Conservation (phyloP, 2,888 invertebrate species). For the Nomada hirtipes region DNA sequence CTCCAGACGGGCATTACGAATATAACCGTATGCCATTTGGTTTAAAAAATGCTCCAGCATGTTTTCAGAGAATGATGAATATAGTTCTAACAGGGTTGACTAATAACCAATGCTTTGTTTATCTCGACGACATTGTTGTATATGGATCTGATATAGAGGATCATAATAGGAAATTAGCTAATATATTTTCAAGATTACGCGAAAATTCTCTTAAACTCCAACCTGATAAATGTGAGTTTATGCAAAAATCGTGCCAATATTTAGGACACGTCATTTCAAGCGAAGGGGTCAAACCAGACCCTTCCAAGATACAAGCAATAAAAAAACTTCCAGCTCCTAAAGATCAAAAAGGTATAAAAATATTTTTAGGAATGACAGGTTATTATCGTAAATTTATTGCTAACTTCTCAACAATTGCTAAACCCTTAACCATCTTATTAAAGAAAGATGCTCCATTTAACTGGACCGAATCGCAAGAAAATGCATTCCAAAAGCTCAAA, state of each 20-base stretch:
- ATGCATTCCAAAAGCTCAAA: too few species aligned
- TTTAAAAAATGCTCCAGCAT: constrained; percentile 23
- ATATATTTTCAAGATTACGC: too few species aligned
- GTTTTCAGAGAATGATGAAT: constrained; percentile 16
- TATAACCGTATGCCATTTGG: background rate
- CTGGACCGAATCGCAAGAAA: constrained; percentile 33
- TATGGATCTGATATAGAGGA: too few species aligned
- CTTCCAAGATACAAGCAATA: constrained; percentile 11
- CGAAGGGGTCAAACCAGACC: constrained; percentile 24
- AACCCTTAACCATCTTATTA: constrained; percentile 37
- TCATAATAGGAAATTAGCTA: too few species aligned
- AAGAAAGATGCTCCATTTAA: constrained; percentile 35
- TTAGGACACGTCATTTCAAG: too few species aligned
- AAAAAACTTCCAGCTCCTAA: too few species aligned
- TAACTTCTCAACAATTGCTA: constrained; percentile 36
- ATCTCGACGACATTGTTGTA: too few species aligned
- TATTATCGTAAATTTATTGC: background rate
- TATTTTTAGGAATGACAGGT: too few species aligned
- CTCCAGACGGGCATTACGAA: too few species aligned
- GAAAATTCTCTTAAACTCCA: background rate
- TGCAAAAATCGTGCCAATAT: constrained; percentile 33
- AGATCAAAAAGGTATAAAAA: too few species aligned
- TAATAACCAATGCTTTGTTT: too few species aligned
- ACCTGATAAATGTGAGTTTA: background rate
- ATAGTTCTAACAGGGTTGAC: background rate